Base-by-base conservation (phyloP, 1,140 invertebrate species). In the Gyrodactylus salaris region DNA sequence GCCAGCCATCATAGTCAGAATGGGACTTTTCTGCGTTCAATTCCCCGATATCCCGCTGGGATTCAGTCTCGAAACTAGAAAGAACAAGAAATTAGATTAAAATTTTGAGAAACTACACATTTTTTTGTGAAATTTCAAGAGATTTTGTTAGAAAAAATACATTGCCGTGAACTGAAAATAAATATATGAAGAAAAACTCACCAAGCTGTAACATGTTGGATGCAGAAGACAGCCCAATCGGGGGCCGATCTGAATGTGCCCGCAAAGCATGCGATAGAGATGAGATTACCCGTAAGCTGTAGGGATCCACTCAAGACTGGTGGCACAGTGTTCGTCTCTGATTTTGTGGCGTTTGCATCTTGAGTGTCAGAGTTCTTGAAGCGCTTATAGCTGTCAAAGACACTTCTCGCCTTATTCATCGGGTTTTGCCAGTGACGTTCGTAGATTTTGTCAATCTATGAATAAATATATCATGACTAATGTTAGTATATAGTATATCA, bases 61-160 rank as follows among this genome's bases (percentile, higher is more conserved):
- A 23, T 71, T 71, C 70, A 22, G 70, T 71, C 26, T 71, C 70
- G 26, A 71, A 71, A 25, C 70, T 71, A 24, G 25, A 54, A 54
- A 54, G n/a, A 16, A 16, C 7, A 54, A 54, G n/a, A 54, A 54
- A 54, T 16, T 54, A n/a, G n/a, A 54, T 54, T 54, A n/a, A n/a
- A n/a, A n/a, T n/a, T n/a, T n/a, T n/a, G n/a, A n/a, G n/a, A n/a
- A n/a, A n/a, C n/a, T n/a, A n/a, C n/a, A n/a, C n/a, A n/a, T n/a
- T n/a, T n/a, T n/a, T n/a, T n/a, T n/a, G n/a, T n/a, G n/a, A n/a
- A n/a, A n/a, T n/a, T n/a, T n/a, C n/a, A n/a, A n/a, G n/a, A n/a
- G n/a, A n/a, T n/a, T n/a, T n/a, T n/a, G n/a, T n/a, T n/a, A n/a
- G n/a, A n/a, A n/a, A n/a, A n/a, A n/a, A n/a, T n/a, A n/a, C n/a